Base-by-base conservation (phyloP, 2,888 invertebrate species). In the Lasioglossum pauxillum region DNA sequence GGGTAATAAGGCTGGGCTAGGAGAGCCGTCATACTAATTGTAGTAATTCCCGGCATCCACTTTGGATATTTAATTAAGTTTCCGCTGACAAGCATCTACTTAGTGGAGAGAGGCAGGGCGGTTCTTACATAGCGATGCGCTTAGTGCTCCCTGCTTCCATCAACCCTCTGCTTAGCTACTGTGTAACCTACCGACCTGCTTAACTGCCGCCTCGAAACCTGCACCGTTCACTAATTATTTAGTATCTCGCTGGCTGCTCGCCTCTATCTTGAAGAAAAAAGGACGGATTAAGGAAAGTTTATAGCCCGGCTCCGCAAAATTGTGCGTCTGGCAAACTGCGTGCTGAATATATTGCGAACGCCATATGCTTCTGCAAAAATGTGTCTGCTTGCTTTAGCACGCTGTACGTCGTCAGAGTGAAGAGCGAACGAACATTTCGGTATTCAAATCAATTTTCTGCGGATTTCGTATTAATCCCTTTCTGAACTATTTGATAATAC, bases 31-130 rank as follows among this genome's bases (percentile, higher is more conserved):
- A 95, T 95, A 95, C 94, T 95, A 95, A 95, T 95, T 95, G 94
- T 94, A 93, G 95, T 95, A 95, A 95, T 95, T 95, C 93, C 93
- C 93, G 92, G 93, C 93, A 93, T 95, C 94, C 95, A 94, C 94
- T 94, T 95, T 94, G 93, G 95, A 95, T 95, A 95, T 95, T 95
- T 95, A 95, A 95, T 95, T 95, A 95, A 95, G 95, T 95, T 95
- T 95, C 94, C 92, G 93, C 93, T 93, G 94, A 94, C 94, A 94
- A 94, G 94, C 92, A 94, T 94, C 94, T 92, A 93, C 93, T 93
- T 91, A 92, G 90, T 91, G 88, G 91, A 86, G 89, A 86, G 88
- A 84, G 82, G 76, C 80, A 74, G 84, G 85, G 79, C 49, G 86
- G 91, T 89, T 90, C 91, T 91, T 91, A 90, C 88, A 80, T 83